Evolutionary conservation across 2,113 vertebrate genomes (phyloP), one percentile per base, ranked within the genome.

Genomic region (Aplodontia rufa): DNA sequence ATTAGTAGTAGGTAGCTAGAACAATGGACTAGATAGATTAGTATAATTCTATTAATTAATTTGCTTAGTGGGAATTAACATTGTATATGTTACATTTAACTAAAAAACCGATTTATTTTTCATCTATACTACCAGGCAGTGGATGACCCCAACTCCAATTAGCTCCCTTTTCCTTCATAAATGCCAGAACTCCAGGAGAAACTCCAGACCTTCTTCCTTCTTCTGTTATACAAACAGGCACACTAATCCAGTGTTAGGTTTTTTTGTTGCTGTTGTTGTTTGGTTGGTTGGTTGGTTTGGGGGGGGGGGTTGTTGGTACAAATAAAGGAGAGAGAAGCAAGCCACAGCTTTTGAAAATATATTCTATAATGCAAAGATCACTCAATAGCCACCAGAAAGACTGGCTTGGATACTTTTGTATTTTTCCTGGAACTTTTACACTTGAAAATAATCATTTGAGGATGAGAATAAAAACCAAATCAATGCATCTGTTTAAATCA

Each of bases 341-440:
- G 30, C 42, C 19, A 19, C 26, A 42, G 8, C 72, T 92, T 89
- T 64, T 82, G 3, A 20, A 35, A 82, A 74, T 62, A 74, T 92
- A 85, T 58, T 20, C n/a, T 30, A 42, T n/a, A 75, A 49, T 62
- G 19, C 4, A 49, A 68, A 55, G 83, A 51, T 94, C 49, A 47
- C 26, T 91, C 51, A 85, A 35, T 11, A 79, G 35, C 28, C 17
- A 87, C 30, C 32, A 69, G 80, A 86, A 93, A 96, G 32, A 84
- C 42, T 37, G 78, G 20, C 42, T 78, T 71, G n/a, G 75, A 95
- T 35, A 49, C 12, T 58, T 96, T 58, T 30, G 22, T 79, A 53
- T 75, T 83, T 92, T 93, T 82, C 45, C 7, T 76, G 81, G 93
- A 93, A 75, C 32, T 26, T 91, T 93, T 32, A 91, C 32, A 42